These are phyloP conservation scores for Chloroclysta siterata DNA, from an alignment of 2,888 invertebrate genomes.

Conservation along the genomic window DNA sequence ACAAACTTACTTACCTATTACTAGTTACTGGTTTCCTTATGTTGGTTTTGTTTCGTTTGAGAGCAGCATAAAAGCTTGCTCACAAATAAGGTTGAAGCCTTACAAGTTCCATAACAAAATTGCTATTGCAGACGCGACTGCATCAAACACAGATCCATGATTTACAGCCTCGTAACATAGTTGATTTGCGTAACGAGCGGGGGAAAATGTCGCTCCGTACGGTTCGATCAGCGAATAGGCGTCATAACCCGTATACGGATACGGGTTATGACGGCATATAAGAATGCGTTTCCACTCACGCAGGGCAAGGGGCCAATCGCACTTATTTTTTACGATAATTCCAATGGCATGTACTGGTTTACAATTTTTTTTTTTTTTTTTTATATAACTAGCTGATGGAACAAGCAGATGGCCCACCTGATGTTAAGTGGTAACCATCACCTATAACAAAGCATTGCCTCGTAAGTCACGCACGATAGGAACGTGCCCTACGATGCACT, in stretches of 20 bases:
- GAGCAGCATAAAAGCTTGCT: background rate
- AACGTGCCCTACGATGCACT: too few species aligned
- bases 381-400: too few species aligned
- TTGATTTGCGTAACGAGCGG: constrained; percentile 39
- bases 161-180: constrained; percentile 35
- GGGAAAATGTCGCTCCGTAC: constrained; percentile 41
- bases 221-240: constrained; percentile 48
- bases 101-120: background rate
- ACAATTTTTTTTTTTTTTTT: too few species aligned
- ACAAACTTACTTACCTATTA: too few species aligned
- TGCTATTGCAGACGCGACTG: constrained; percentile 16
- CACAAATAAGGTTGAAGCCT: background rate
- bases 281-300: constrained; percentile 15
- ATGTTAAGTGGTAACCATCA: too few species aligned
- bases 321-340: background rate
- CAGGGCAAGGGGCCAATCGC: background rate
- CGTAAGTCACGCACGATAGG: too few species aligned
- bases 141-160: constrained; percentile 29
- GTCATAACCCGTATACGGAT: constrained; percentile 51
- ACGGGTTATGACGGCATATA: constrained; percentile 24
- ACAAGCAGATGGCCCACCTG: too few species aligned
- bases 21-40: too few species aligned
- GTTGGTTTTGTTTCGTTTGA: too few species aligned
- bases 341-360: too few species aligned
- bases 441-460: too few species aligned